phyloP scores from a whole-genome alignment of 2,113 vertebrate genomes.

The Macrotus californicus region DNA sequence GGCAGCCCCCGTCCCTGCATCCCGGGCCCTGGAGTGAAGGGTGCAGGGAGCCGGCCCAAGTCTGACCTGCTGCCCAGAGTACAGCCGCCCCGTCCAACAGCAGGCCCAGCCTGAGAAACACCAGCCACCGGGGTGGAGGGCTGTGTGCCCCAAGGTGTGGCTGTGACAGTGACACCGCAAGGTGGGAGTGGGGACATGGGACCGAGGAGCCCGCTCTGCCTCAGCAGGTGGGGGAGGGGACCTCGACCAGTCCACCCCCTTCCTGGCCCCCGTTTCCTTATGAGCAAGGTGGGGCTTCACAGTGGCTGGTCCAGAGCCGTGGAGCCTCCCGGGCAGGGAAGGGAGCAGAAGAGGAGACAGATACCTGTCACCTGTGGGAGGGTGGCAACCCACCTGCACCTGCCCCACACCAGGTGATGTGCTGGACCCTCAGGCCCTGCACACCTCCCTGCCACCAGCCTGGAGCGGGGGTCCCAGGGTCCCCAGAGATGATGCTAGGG shows the following conservation, averaged over 20 bases:
- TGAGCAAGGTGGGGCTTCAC: neutral
- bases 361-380: fast-evolving
- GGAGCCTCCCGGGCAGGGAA: neutral
- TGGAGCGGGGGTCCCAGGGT: neutral
- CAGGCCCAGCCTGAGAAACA: neutral
- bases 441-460: neutral
- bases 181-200: no score
- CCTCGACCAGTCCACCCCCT: fast-evolving
- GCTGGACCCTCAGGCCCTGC: no score
- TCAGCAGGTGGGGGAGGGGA: neutral
- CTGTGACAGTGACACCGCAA: no score
- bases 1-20: neutral
- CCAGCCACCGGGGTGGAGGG: no score
- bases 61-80: neutral
- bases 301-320: neutral
- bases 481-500: neutral
- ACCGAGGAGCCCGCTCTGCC: no score
- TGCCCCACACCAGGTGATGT: neutral
- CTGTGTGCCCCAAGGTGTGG: neutral
- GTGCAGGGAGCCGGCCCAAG: neutral
- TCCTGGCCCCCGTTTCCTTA: neutral
- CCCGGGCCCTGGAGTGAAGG: neutral
- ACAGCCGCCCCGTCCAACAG: neutral
- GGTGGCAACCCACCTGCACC: neutral
- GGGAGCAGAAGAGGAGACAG: neutral